These are phyloP conservation scores for Germaria angustata DNA, from an alignment of 2,888 invertebrate species.

Conservation along the genomic window DNA sequence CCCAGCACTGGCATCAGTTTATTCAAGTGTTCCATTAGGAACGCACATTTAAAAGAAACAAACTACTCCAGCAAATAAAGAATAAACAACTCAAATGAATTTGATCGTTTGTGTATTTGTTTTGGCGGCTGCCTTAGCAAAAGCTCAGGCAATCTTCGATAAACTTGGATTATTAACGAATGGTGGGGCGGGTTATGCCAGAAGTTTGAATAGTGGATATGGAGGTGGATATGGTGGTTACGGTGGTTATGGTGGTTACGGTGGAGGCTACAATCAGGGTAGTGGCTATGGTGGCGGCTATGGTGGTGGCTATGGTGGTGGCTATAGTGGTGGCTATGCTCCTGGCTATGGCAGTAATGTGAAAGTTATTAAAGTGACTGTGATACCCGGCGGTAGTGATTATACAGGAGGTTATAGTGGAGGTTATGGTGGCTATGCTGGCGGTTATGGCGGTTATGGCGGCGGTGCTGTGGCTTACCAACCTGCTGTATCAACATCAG, in stretches of 20 bases:
- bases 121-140: conserved; percentile 57
- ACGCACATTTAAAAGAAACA: conserved; percentile 10
- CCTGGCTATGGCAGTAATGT: conserved; percentile 69
- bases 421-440: conserved; percentile 17
- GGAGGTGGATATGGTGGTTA: conserved; percentile 32
- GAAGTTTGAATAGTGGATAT: conserved; percentile 43
- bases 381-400: conserved; percentile 69
- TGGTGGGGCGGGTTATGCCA: conserved; percentile 41
- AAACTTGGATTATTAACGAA: conserved; percentile 71
- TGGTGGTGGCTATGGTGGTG: conserved; percentile 41
- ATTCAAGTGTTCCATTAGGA: conserved; percentile 57
- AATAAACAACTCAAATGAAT: conserved; percentile 68
- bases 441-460: conserved; percentile 28
- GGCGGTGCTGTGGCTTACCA: conserved; percentile 21
- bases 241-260: conserved; percentile 55
- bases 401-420: conserved; percentile 45
- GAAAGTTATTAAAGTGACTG: conserved; percentile 74
- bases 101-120: conserved; percentile 46
- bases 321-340: conserved; percentile 49
- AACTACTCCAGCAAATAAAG: background rate
- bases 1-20: conserved; percentile 67
- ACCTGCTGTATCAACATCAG: conserved; percentile 25
- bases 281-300: conserved; percentile 34
- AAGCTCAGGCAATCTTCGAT: conserved; percentile 72
- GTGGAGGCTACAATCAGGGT: too few species aligned